A percentile compares a stretch with the other conserved stretches of the same genome.
Evolutionary conservation across 2,888 invertebrate genomes (phyloP).

Genomic region (Drosophila prolongata): DNA sequence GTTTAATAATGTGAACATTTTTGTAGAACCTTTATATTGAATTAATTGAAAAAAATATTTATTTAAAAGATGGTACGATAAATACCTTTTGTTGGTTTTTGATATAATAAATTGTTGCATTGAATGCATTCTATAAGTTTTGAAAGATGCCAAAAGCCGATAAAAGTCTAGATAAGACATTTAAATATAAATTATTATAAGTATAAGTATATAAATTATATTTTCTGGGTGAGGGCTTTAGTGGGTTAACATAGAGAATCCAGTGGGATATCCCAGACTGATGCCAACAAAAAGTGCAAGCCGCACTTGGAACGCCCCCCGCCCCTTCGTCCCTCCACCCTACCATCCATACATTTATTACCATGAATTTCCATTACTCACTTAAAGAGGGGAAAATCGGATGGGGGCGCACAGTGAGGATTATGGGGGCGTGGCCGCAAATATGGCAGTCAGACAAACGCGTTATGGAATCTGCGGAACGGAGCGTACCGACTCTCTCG

Average conservation of each 20-base stretch:
- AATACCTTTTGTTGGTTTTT: too few relatives aligned
- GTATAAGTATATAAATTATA: background rate
- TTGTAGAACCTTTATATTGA: too few relatives aligned
- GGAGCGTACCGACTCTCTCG: background rate
- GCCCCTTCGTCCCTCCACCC: background rate
- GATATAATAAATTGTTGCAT: too few relatives aligned
- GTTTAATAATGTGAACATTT: too few relatives aligned
- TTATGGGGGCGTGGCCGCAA: slow-evolving; percentile 39
- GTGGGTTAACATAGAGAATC: slow-evolving; percentile 3
- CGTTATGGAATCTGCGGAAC: slow-evolving; percentile 32
- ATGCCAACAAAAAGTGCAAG: slow-evolving; percentile 32
- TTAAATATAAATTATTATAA: background rate
- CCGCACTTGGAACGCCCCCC: slow-evolving; percentile 22
- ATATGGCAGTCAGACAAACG: slow-evolving; percentile 46
- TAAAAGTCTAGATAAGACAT: too few relatives aligned
- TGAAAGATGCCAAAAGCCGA: too few relatives aligned
- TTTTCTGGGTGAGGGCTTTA: background rate
- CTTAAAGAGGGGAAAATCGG: slow-evolving; percentile 23
- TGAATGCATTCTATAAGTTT: too few relatives aligned
- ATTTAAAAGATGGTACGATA: too few relatives aligned
- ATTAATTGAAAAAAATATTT: too few relatives aligned
- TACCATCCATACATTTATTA: slow-evolving; percentile 37
- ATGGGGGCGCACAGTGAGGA: background rate
- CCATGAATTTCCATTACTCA: slow-evolving; percentile 75
- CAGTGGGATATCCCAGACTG: background rate